Evolutionary conservation across 2,113 vertebrate genomes (phyloP).

Genomic region (Lasiurus borealis): DNA sequence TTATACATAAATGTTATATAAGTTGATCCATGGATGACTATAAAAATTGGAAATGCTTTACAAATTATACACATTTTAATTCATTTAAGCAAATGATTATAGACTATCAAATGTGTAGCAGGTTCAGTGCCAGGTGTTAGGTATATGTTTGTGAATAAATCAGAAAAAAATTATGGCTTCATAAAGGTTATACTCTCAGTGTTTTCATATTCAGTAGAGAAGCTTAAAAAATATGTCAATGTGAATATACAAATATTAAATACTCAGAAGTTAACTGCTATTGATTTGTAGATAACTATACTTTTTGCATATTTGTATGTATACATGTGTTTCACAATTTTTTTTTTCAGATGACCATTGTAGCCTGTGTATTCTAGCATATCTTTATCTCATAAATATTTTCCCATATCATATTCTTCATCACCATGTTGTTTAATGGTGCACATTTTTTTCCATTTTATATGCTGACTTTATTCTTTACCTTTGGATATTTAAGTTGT

Average conservation of each 20-base stretch:
- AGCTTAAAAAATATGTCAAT: background rate
- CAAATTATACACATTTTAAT: background rate
- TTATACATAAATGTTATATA: background rate
- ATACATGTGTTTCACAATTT: background rate
- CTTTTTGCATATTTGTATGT: background rate
- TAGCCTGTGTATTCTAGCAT: background rate
- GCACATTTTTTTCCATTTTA: background rate
- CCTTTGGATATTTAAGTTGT: background rate
- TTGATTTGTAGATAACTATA: background rate
- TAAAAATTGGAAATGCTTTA: conserved; percentile 26
- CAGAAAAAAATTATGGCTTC: background rate
- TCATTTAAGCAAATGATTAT: background rate
- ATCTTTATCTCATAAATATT: background rate
- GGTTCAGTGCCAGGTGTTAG: background rate
- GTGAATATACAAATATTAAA: background rate
- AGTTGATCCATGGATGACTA: conserved; percentile 24
- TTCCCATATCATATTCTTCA: background rate
- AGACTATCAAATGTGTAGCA: background rate
- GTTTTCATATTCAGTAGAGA: background rate
- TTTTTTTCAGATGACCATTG: background rate
- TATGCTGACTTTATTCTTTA: background rate
- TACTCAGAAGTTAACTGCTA: background rate
- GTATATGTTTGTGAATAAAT: background rate
- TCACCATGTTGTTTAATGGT: background rate
- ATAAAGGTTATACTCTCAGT: background rate